These are phyloP conservation scores for Corvus hawaiiensis DNA, from an alignment of 2,113 vertebrate species.

Conservation along the genomic window DNA sequence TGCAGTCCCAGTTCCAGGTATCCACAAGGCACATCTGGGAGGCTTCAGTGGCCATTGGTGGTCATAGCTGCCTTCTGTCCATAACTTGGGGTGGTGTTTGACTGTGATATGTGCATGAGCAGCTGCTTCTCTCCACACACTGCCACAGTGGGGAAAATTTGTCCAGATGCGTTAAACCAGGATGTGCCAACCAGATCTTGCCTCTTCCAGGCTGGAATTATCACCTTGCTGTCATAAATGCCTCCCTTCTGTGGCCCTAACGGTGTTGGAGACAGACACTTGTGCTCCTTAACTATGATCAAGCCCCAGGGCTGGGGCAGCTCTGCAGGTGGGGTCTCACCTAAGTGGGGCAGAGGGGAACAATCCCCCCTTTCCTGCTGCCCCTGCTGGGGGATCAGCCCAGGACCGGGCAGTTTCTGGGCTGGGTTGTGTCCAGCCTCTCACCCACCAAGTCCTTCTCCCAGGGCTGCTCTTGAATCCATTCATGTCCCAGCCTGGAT, in stretches of 20 bases:
- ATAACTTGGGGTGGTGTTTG: accelerated
- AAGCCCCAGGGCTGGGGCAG: background rate
- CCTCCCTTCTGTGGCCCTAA: background rate
- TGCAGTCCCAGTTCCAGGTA: background rate
- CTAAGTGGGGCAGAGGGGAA: background rate
- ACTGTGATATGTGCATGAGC: accelerated
- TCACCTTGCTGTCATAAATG: too few relatives aligned
- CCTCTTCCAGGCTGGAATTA: background rate
- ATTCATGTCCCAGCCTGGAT: background rate
- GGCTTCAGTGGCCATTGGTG: background rate
- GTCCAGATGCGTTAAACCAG: accelerated
- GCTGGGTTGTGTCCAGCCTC: background rate
- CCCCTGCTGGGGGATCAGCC: background rate
- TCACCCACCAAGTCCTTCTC: background rate
- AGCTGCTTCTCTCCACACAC: background rate
- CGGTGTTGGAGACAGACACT: accelerated
- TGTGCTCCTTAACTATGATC: accelerated
- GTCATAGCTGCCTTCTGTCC: background rate
- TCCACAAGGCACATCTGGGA: accelerated
- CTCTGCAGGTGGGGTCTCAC: background rate
- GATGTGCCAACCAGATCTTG: too few relatives aligned
- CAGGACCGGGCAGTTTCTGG: too few relatives aligned
- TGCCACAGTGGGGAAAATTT: background rate
- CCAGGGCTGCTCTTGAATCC: background rate
- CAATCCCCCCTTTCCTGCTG: background rate